These are phyloP conservation scores for Pinctada fucata DNA, from an alignment of 2,888 invertebrate genomes.

Conservation along the genomic window DNA sequence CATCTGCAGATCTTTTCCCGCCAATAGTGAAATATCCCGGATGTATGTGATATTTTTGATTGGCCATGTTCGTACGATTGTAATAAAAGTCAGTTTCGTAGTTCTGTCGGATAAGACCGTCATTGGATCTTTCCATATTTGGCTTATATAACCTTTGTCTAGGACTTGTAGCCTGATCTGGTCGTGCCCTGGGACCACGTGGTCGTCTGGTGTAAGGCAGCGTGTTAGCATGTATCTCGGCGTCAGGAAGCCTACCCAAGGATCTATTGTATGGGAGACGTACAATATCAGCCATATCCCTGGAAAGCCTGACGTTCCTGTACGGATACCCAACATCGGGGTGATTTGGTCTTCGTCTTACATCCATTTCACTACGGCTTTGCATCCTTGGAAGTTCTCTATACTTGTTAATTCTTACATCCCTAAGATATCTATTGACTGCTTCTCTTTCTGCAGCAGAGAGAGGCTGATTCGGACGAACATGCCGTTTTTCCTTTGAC, in stretches of 20 bases:
- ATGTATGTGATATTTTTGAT: not conserved
- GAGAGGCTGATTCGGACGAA: not conserved
- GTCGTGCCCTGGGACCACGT: not conserved
- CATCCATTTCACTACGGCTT: not conserved
- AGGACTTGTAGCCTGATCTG: not conserved
- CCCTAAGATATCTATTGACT: not conserved
- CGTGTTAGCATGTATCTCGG: not conserved
- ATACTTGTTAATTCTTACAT: not conserved
- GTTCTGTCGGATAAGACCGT: too few relatives aligned
- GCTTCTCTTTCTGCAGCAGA: not conserved
- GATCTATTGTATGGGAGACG: not conserved
- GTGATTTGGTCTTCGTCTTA: not conserved
- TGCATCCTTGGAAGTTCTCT: not conserved
- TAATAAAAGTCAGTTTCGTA: too few relatives aligned
- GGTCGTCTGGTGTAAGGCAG: not conserved
- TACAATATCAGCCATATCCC: not conserved
- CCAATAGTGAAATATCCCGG: constrained; percentile 20
- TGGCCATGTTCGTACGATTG: too few relatives aligned
- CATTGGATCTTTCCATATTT: too few relatives aligned
- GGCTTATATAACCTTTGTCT: too few relatives aligned
- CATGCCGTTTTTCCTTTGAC: not conserved
- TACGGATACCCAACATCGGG: not conserved
- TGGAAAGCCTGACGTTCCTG: not conserved
- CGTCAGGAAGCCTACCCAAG: not conserved
- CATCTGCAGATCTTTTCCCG: constrained; percentile 8